Conservation (phyloP, 2,113 vertebrate species). For the Myrmecobius fasciatus region DNA sequence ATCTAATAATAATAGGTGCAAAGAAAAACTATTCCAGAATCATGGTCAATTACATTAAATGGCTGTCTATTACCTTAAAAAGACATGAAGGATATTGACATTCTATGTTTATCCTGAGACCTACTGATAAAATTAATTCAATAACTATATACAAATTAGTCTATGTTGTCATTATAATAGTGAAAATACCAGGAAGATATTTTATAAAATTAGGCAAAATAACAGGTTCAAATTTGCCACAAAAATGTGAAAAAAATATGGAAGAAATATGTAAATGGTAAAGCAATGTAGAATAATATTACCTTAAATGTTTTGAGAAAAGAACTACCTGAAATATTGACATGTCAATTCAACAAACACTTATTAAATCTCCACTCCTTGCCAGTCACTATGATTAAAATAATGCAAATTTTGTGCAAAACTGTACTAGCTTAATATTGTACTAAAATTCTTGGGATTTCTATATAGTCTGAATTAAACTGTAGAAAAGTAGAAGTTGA, state of each 20-base stretch:
- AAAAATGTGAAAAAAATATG: background rate
- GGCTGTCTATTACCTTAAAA: background rate
- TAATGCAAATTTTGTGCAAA: background rate
- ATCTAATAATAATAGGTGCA: background rate
- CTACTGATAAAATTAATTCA: background rate
- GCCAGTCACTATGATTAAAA: background rate
- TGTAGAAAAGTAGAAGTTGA: background rate
- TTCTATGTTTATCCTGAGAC: background rate
- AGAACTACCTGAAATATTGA: too few relatives aligned
- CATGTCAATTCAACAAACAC: background rate
- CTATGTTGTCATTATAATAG: background rate
- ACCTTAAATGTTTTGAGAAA: too few relatives aligned
- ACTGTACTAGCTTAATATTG: background rate
- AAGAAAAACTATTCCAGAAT: background rate
- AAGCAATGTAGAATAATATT: background rate
- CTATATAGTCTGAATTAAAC: background rate
- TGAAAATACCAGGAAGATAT: background rate
- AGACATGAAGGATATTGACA: background rate
- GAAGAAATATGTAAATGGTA: background rate
- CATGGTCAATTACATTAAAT: background rate
- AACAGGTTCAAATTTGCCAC: background rate
- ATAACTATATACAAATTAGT: background rate
- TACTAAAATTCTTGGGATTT: background rate
- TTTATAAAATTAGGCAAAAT: background rate
- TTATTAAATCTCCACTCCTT: background rate